Evolutionary conservation across 37 sponge, comb jelly and placozoan species (phyloP), one percentile per base, ranked within the genome.

Genomic region (Agelas oroides): DNA sequence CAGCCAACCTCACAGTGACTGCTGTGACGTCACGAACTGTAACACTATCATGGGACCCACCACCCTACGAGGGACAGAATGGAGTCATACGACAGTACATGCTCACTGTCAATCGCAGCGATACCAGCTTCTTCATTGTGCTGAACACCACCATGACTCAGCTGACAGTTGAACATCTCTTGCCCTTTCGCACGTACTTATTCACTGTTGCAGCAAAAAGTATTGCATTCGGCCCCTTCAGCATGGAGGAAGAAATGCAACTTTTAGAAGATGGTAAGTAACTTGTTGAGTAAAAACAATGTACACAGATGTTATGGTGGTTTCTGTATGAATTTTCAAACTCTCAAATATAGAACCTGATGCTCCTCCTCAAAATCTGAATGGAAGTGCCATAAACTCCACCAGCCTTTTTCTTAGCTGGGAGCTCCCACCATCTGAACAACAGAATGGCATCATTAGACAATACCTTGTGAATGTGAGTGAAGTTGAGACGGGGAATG

Each of bases 331-430:
- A n/a, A n/a, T n/a, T n/a, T n/a, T n/a, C n/a, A n/a, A n/a, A n/a
- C n/a, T n/a, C n/a, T n/a, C n/a, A n/a, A n/a, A n/a, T n/a, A n/a
- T 39, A 80, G 88, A 65, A 25, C 81, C 77, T 31, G 53, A 38
- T 37, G 36, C 27, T 33, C 15, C 82, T 20, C 88, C 81, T 14
- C 34, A 56, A 27, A 81, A 73, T 74, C 20, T 88, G 17, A 66
- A 33, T 35, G 41, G 54, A 1, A 30, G 63, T 24, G 54, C 53
- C n/a, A 16, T 54, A 28, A 73, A 30, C 27, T 74, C 81, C 46
- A 63, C 53, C 32, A 25, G 37, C 21, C 25, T 79, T 5, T 63
- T 18, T 37, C 59, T 82, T 1, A 61, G n/a, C 0, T 82, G 83
- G 83, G n/a, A 25, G 55, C 46, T 73, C 58, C 73, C 83, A 61